Percentiles rank a stretch among this genome's conserved stretches.
Conservation (phyloP, 2,113 vertebrate species). For the Bufo gargarizans region DNA sequence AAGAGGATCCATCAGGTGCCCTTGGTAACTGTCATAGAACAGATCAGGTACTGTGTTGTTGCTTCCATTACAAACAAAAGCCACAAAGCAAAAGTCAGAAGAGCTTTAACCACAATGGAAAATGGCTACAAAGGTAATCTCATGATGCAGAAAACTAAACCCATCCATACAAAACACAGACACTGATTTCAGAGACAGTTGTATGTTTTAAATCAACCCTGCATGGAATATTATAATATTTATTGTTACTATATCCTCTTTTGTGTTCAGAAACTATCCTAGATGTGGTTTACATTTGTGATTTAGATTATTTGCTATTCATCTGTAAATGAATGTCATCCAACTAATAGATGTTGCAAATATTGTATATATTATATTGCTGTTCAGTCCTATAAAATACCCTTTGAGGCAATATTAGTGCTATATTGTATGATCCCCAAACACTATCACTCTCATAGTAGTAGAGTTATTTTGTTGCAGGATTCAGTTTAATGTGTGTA, state of each 20-base stretch:
- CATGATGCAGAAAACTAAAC: too few species aligned
- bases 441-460: background rate
- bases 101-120: too few species aligned
- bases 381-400: background rate
- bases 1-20: too few species aligned
- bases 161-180: background rate
- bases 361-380: too few species aligned
- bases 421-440: conserved; percentile 8
- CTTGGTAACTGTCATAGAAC: too few species aligned
- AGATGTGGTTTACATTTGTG: background rate
- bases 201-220: too few species aligned
- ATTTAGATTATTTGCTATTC: background rate
- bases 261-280: background rate
- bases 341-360: background rate
- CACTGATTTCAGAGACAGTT: background rate
- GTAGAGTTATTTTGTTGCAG: conserved; percentile 50
- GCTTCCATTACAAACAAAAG: too few species aligned
- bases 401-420: background rate
- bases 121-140: too few species aligned
- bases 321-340: background rate
- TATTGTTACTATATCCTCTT: background rate
- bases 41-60: too few species aligned
- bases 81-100: too few species aligned
- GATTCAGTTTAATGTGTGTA: conserved; percentile 51
- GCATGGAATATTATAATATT: background rate